Evolutionary conservation across 2,797 vertebrate species (phyloP).

Genomic region (Dallia pectoralis): DNA sequence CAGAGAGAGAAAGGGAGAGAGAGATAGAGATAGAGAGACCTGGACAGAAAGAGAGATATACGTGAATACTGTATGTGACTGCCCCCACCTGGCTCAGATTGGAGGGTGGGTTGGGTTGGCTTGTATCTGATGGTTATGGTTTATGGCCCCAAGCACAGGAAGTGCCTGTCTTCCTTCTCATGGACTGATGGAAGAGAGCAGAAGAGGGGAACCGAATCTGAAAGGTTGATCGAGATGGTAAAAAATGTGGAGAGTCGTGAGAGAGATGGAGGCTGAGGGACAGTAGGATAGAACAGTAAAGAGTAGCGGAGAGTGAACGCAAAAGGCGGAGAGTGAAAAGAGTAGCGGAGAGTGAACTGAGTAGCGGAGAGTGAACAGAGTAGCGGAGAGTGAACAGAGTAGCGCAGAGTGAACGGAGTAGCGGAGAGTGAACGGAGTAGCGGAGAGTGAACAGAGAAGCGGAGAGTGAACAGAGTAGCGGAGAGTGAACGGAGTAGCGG

Average conservation of each 20-base stretch:
- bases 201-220: background rate
- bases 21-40: background rate
- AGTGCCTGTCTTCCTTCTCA: constrained; percentile 54
- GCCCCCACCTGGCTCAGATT: constrained; percentile 27
- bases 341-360: too few relatives aligned
- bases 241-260: too few relatives aligned
- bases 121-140: constrained; percentile 59
- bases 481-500: too few relatives aligned
- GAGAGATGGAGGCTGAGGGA: background rate
- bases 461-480: too few relatives aligned
- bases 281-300: background rate
- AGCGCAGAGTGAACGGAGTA: too few relatives aligned
- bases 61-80: constrained; percentile 7
- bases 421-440: too few relatives aligned
- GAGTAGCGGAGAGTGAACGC: too few relatives aligned
- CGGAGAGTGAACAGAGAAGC: too few relatives aligned
- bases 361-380: too few relatives aligned
- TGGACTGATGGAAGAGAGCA: background rate
- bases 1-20: constrained; percentile 43
- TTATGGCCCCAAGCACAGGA: constrained; percentile 45
- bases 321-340: too few relatives aligned
- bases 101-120: constrained; percentile 33
- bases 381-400: too few relatives aligned
- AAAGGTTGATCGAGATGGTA: too few relatives aligned
- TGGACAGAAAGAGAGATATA: constrained; percentile 12